These are phyloP conservation scores for Cercocebus atys DNA, from an alignment of 2,113 vertebrate species.

Conservation along the genomic window DNA sequence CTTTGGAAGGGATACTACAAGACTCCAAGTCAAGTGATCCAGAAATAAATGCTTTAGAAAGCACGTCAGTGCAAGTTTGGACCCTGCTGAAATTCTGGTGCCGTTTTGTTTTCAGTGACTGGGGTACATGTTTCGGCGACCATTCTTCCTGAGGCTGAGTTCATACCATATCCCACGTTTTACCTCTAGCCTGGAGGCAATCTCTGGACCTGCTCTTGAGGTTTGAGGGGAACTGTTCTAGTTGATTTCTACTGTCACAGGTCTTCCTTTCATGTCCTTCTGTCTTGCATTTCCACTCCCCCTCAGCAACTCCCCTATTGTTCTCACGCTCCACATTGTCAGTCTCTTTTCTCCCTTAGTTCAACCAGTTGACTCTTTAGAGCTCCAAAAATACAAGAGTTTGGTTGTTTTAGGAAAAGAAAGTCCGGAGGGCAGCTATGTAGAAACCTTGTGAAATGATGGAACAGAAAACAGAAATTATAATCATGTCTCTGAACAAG, in stretches of 20 bases:
- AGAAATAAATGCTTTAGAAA: not conserved
- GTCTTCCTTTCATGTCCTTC: not conserved
- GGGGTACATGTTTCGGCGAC: conserved; percentile 82
- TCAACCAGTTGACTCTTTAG: not conserved
- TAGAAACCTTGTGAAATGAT: not conserved
- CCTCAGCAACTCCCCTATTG: not conserved
- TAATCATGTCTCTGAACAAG: not conserved
- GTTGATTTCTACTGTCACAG: not conserved
- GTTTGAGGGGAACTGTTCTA: not conserved
- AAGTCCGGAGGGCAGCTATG: not conserved
- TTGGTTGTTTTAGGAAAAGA: not conserved
- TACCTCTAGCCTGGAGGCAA: not conserved
- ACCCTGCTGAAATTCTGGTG: not conserved
- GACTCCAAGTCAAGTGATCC: not conserved
- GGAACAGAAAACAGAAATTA: not conserved
- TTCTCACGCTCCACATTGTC: not conserved
- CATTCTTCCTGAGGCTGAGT: not conserved
- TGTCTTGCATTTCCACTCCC: not conserved
- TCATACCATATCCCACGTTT: not conserved
- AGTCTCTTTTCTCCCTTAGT: not conserved
- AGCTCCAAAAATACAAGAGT: not conserved
- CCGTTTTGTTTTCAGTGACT: conserved; percentile 82
- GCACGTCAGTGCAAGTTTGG: not conserved
- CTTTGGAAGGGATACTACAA: not conserved
- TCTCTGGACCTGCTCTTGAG: not conserved